Base-by-base conservation (phyloP, 2,888 invertebrate species). In the Ephialtes manifestator region DNA sequence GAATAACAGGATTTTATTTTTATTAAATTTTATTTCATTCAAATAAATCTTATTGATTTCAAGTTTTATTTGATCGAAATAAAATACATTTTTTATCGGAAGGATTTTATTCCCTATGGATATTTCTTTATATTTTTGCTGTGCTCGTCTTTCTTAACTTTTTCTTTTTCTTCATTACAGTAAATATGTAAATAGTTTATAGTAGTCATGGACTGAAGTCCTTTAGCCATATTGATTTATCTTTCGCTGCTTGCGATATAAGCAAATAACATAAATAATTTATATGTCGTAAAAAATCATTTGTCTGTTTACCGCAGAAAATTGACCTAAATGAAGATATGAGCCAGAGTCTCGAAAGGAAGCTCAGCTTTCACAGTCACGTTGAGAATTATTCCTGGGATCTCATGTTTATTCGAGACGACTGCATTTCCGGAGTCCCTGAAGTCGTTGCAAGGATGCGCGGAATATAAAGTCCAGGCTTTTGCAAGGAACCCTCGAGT, bases 331-430 rank as follows among this genome's bases (percentile, higher is more conserved):
- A 83, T 74, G 72, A 68, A 83, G 68, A 82, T 77, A 78, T 74
- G 74, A 74, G 72, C 20, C 20, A 43, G 72, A 68, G 72, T 72
- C 72, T 77, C 68, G 68, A 76, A 43, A 39, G 78, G 67, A 67
- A 74, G 72, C 68, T 75, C 39, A 0, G 74, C 46, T 74, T 74
- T 46, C 46, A 43, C 67, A 74, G 58, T 68, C 43, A 39, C 60
- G 60, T 74, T 65, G 78, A 78, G 78, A 79, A 83, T 83, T 79
- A 74, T 83, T 79, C 70, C 75, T 20, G 46, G 28, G 74, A 43
- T 70, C 83, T 83, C 79, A 79, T 83, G 83, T 83, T 83, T 83
- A 83, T 83, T 83, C 83, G 79, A 83, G 83, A 79, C 74, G 78
- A 75, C 83, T 79, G 83, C 83, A 79, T 83, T 83, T 83, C 83